phyloP scores from a whole-genome alignment of 2,797 vertebrate genomes.

The Lagodon rhomboides region DNA sequence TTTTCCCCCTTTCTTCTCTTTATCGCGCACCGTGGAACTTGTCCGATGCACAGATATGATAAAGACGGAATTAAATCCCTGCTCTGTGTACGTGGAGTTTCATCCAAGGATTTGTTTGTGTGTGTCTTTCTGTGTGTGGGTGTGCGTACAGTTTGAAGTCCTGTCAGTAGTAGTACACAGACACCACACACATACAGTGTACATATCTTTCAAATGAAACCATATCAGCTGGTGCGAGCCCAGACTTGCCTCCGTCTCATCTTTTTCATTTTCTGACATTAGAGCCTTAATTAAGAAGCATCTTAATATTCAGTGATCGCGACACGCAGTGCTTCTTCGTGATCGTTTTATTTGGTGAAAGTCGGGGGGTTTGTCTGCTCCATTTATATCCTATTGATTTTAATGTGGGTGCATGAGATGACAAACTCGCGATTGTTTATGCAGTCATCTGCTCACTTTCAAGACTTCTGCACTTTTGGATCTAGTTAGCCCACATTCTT shows the following conservation, averaged over 20 bases:
- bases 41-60: constrained; percentile 62
- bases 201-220: constrained; percentile 38
- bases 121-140: constrained; percentile 29
- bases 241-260: constrained; percentile 39
- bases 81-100: constrained; percentile 52
- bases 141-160: constrained; percentile 18
- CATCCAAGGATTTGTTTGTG: constrained; percentile 40
- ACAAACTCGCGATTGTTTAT: constrained; percentile 29
- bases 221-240: constrained; percentile 15
- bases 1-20: constrained; percentile 40
- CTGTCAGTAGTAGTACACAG: constrained; percentile 14
- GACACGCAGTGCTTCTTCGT: not conserved
- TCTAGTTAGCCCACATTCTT: constrained; percentile 50
- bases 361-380: not conserved
- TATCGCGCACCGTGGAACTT: constrained; percentile 56
- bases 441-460: not conserved
- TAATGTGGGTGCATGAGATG: constrained; percentile 9
- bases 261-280: constrained; percentile 35
- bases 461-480: constrained; percentile 14
- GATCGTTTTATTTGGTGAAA: not conserved
- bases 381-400: not conserved
- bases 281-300: constrained; percentile 13
- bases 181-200: constrained; percentile 45
- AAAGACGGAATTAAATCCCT: constrained; percentile 60
- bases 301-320: constrained; percentile 23